Conservation (phyloP, 2,888 invertebrate genomes). For the Nemoura dubitans region DNA sequence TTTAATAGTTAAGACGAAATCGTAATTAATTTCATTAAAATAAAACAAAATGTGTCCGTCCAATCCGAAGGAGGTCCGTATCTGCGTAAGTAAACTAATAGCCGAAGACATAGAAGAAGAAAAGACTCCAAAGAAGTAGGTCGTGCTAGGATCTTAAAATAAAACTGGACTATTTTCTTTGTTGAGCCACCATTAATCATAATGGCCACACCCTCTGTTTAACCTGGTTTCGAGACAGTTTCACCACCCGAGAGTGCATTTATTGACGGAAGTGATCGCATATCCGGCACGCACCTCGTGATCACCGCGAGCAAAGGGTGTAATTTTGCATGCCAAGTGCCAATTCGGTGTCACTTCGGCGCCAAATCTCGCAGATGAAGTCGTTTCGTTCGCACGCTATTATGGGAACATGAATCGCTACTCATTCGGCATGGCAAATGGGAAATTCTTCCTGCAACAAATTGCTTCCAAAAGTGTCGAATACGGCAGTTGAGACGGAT, state of each 20-base stretch:
- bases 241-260: neutral
- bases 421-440: neutral
- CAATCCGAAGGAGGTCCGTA: neutral
- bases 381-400: neutral
- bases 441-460: neutral
- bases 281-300: neutral
- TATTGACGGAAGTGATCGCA: neutral
- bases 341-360: neutral
- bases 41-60: neutral
- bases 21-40: neutral
- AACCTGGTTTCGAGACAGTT: neutral
- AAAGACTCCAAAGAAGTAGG: neutral
- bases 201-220: slow-evolving; percentile 4
- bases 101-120: neutral
- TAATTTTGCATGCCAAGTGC: neutral
- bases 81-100: neutral
- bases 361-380: neutral
- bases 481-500: neutral
- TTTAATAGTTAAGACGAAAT: neutral
- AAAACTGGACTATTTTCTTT: neutral
- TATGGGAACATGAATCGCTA: neutral
- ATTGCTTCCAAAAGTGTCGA: neutral
- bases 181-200: neutral
- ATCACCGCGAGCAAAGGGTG: neutral
- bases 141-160: neutral